Conservation (phyloP, 2,797 vertebrate species). For the Masticophis lateralis region DNA sequence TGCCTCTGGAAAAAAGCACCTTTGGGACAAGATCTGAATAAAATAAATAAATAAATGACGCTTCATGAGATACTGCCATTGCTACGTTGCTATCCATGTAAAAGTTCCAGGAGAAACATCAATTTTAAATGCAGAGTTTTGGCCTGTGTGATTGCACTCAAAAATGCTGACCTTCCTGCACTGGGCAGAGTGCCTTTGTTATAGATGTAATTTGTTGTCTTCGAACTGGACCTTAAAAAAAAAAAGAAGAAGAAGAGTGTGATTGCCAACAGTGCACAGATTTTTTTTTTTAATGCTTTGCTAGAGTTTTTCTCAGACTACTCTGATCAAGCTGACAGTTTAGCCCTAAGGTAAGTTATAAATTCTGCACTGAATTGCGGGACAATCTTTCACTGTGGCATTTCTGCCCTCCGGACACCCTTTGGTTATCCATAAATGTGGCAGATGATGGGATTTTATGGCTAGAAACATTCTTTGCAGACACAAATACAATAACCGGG, state of each 20-base stretch:
- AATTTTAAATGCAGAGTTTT: neutral
- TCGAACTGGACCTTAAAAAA: constrained; percentile 58
- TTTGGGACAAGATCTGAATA: neutral
- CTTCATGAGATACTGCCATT: neutral
- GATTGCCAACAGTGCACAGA: constrained; percentile 57
- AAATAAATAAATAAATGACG: neutral
- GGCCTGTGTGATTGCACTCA: neutral
- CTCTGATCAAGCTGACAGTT: constrained; percentile 71
- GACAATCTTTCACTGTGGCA: constrained; percentile 72
- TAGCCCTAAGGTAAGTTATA: constrained; percentile 71
- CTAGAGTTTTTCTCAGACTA: constrained; percentile 64
- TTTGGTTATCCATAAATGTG: constrained; percentile 73
- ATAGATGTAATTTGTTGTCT: constrained; percentile 22
- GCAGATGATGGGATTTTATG: constrained; percentile 74
- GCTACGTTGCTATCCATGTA: neutral
- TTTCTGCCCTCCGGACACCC: constrained; percentile 68
- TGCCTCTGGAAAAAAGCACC: no score
- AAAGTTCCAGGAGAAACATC: neutral
- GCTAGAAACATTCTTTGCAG: constrained; percentile 73
- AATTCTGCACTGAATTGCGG: constrained; percentile 70
- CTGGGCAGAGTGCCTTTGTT: rapidly evolving
- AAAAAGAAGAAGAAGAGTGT: neutral
- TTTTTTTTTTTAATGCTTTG: constrained; percentile 51
- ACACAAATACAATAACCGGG: constrained; percentile 62
- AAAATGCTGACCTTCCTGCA: neutral